Conservation (phyloP, 2,113 vertebrate species). For the Castor canadensis region DNA sequence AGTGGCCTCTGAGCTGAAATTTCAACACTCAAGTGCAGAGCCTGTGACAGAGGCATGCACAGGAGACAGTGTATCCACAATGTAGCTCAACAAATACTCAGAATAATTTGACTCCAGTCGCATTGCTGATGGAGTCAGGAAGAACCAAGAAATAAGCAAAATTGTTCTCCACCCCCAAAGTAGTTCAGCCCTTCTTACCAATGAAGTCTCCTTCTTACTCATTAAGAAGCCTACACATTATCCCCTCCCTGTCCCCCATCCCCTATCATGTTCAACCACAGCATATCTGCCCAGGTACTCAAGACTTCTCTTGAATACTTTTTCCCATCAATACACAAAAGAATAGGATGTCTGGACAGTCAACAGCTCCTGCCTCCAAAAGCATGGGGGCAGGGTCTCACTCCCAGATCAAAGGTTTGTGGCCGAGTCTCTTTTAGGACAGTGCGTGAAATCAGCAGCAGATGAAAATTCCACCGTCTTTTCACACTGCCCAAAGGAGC, state of each 20-base stretch:
- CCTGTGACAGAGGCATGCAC: background rate
- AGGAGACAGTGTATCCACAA: background rate
- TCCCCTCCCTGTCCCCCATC: background rate
- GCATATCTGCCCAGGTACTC: background rate
- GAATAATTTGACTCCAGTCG: background rate
- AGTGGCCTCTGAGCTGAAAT: background rate
- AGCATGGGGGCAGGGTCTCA: background rate
- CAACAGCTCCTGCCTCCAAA: background rate
- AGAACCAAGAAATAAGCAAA: background rate
- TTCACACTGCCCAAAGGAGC: background rate
- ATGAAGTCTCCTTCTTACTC: background rate
- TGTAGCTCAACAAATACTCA: background rate
- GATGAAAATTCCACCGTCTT: slow-evolving; percentile 6
- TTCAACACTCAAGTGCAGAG: background rate
- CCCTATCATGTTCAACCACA: background rate
- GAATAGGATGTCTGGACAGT: background rate
- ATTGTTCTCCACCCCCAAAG: background rate
- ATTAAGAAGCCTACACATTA: background rate
- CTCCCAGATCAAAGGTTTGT: slow-evolving; percentile 63
- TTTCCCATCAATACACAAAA: background rate
- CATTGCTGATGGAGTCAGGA: background rate
- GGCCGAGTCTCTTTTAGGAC: slow-evolving; percentile 51
- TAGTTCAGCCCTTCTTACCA: background rate
- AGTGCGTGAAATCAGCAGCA: slow-evolving; percentile 11
- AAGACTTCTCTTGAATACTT: background rate